Percentiles rank a stretch among this genome's conserved stretches.
phyloP scores from a whole-genome alignment of 2,113 vertebrate genomes.

The Campylomormyrus tamandua region DNA sequence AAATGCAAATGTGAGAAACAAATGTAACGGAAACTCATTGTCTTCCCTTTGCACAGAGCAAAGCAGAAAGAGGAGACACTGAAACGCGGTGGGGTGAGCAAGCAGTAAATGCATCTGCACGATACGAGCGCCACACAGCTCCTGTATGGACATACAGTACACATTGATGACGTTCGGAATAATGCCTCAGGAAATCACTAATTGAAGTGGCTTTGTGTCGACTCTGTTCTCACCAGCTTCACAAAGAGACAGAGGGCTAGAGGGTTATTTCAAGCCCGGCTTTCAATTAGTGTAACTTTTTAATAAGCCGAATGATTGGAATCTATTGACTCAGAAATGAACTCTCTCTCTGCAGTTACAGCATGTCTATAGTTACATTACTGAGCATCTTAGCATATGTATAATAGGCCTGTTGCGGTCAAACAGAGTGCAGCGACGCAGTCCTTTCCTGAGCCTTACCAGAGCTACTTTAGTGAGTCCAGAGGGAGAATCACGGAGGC shows the following conservation, averaged over 20 bases:
- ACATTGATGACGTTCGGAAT: neutral
- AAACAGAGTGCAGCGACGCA: neutral
- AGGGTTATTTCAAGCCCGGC: neutral
- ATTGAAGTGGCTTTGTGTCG: neutral
- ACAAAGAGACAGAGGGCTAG: neutral
- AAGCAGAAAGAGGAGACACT: neutral
- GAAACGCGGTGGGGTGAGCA: neutral
- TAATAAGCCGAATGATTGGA: neutral
- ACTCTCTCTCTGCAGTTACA: neutral
- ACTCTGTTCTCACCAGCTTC: neutral
- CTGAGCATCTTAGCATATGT: neutral
- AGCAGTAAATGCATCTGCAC: neutral
- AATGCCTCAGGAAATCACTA: neutral
- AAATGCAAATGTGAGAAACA: neutral
- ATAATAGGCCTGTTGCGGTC: neutral
- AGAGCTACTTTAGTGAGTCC: neutral
- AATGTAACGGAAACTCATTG: neutral
- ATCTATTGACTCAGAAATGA: conserved; percentile 6
- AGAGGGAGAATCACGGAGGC: neutral
- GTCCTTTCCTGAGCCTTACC: neutral
- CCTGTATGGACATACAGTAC: neutral
- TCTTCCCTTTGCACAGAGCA: neutral
- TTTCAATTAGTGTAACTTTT: neutral
- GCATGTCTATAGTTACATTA: neutral
- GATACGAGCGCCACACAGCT: neutral